Conservation (phyloP, 2,888 invertebrate species). For the Idaea straminata region DNA sequence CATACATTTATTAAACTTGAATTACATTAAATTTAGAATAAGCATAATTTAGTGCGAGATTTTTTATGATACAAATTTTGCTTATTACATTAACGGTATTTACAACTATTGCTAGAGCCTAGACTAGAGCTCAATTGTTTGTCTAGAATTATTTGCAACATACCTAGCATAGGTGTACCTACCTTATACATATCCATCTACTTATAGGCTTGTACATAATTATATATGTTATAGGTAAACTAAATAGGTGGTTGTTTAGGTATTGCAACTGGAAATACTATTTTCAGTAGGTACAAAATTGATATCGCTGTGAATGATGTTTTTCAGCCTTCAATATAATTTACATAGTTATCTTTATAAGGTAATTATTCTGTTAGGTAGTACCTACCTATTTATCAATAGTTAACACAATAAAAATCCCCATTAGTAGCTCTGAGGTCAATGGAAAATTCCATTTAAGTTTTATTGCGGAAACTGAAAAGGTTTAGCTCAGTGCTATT, state of each 20-base stretch:
- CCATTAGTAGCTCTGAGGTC: neutral
- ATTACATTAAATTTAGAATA: too few species aligned
- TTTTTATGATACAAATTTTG: too few species aligned
- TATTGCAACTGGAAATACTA: neutral
- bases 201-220: too few species aligned
- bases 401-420: neutral
- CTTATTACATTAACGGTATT: too few species aligned
- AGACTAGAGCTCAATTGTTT: too few species aligned
- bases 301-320: constrained; percentile 3
- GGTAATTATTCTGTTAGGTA: constrained; percentile 2
- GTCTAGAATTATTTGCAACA: too few species aligned
- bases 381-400: neutral
- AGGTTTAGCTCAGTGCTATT: neutral
- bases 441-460: neutral
- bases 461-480: neutral
- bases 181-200: too few species aligned
- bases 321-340: neutral
- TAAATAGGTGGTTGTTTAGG: neutral
- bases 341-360: neutral
- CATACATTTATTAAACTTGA: too few species aligned
- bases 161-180: too few species aligned
- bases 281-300: neutral
- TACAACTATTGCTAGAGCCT: too few species aligned
- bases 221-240: too few species aligned
- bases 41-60: too few species aligned